A percentile compares a stretch with the other conserved stretches of the same genome.
Evolutionary conservation across 2,888 invertebrate species (phyloP).

Genomic region (Tenthredo amoena): DNA sequence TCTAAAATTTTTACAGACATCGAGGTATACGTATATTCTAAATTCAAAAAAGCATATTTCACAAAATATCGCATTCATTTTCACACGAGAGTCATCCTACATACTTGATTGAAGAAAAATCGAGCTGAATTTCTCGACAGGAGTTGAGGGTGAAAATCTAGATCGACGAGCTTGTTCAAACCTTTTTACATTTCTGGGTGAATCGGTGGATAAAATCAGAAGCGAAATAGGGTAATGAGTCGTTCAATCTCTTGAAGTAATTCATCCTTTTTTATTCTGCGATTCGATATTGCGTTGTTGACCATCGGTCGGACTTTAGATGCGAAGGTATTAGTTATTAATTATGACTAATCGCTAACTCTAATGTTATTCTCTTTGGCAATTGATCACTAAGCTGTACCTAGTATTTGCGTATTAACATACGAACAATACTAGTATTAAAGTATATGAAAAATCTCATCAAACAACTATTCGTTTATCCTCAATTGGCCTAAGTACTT

Average conservation of each 20-base stretch:
- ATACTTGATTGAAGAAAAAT: neutral
- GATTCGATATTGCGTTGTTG: neutral
- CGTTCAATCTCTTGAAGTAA: neutral
- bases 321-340: neutral
- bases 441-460: conserved; percentile 25
- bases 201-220: neutral
- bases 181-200: neutral
- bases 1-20: neutral
- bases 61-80: neutral
- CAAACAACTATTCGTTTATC: conserved; percentile 39
- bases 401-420: neutral
- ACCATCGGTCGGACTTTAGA: neutral
- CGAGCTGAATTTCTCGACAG: neutral
- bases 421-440: neutral
- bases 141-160: neutral
- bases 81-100: neutral
- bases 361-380: neutral
- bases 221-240: neutral
- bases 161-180: neutral
- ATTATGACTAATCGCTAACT: neutral
- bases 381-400: neutral
- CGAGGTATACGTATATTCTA: neutral
- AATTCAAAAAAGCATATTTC: neutral
- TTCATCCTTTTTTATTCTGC: neutral
- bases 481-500: conserved; percentile 24